These are phyloP conservation scores for Clarias magur DNA, from an alignment of 2,113 vertebrate genomes.

Conservation along the genomic window DNA sequence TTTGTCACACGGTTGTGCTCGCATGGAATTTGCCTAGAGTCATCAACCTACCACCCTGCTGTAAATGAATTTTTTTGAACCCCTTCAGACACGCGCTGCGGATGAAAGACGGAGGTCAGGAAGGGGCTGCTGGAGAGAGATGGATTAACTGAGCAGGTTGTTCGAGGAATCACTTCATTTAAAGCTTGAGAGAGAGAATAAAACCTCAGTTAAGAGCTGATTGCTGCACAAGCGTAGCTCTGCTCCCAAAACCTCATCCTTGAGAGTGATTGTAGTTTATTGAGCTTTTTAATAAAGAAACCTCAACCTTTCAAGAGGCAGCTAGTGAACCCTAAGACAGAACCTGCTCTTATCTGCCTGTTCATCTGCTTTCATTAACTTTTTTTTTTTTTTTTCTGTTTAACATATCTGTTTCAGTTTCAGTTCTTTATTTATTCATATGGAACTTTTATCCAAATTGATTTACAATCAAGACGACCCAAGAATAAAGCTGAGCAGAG, in stretches of 20 bases:
- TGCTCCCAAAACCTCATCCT: neutral
- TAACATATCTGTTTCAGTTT: neutral
- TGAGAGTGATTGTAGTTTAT: neutral
- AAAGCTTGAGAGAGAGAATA: neutral
- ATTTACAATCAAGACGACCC: neutral
- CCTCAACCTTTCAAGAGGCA: neutral
- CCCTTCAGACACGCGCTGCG: neutral
- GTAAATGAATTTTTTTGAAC: neutral
- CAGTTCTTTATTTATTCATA: neutral
- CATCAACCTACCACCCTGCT: constrained; percentile 7
- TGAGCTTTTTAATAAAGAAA: constrained; percentile 5
- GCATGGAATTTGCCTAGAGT: neutral
- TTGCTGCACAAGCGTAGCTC: neutral
- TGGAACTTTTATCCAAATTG: neutral
- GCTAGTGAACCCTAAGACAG: neutral
- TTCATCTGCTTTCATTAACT: neutral
- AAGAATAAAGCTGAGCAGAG: neutral
- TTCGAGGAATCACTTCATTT: constrained; percentile 12
- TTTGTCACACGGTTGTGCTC: neutral
- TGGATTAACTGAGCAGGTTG: constrained; percentile 18
- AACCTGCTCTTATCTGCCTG: neutral
- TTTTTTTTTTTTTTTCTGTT: neutral
- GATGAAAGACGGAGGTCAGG: constrained; percentile 6
- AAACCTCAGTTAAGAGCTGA: neutral
- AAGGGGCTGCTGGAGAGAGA: neutral